These are phyloP conservation scores for Paguma larvata DNA, from an alignment of 2,797 vertebrate species.

Conservation along the genomic window DNA sequence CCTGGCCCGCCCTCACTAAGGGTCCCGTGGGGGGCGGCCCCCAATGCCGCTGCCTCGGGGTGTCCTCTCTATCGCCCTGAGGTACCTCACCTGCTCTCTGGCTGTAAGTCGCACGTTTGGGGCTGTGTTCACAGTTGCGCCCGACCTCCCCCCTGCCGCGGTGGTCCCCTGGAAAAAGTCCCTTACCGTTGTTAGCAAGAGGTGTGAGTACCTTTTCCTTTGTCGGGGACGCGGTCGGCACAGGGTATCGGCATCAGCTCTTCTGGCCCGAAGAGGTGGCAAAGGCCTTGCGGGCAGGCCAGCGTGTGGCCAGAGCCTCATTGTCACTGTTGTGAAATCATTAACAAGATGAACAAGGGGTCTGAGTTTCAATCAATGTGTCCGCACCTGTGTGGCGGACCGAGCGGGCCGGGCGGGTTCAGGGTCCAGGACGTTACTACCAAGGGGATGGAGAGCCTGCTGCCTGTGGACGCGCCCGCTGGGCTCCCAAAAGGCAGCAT, in stretches of 20 bases:
- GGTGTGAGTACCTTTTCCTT: neutral
- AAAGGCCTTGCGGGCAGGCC: neutral
- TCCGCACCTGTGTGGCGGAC: neutral
- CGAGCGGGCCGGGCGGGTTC: fast-evolving
- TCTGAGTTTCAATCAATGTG: neutral
- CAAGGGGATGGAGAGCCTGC: neutral
- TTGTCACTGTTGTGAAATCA: neutral
- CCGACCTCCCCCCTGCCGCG: fast-evolving
- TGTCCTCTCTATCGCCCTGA: neutral
- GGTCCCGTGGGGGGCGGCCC: neutral
- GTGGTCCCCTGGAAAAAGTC: neutral
- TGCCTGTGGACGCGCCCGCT: fast-evolving
- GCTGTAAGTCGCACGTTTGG: neutral
- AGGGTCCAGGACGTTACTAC: neutral
- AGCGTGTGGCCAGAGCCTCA: neutral
- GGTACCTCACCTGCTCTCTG: neutral
- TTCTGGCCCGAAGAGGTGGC: neutral
- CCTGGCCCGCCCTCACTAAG: neutral
- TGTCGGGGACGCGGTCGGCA: too few relatives aligned
- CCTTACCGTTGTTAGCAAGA: neutral
- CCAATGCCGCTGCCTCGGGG: neutral
- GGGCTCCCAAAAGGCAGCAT: neutral
- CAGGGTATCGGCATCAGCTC: too few relatives aligned
- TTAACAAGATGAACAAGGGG: neutral
- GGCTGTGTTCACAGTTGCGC: neutral